Conservation (phyloP, 1,140 invertebrate genomes). For the Sogatella furcifera region DNA sequence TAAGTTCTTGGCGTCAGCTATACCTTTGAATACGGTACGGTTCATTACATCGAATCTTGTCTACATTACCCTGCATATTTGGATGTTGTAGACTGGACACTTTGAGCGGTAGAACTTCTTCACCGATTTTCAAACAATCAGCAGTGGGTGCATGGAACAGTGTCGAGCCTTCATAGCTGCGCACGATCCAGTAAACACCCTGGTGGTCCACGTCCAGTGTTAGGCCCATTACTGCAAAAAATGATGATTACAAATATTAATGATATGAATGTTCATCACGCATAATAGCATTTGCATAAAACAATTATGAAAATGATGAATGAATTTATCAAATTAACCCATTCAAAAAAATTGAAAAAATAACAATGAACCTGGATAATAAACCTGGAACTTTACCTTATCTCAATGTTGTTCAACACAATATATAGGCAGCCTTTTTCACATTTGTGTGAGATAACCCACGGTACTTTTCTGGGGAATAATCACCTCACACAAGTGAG, state of each 20-base stretch:
- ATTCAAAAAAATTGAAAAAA: no score
- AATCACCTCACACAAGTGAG: not conserved
- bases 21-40: no score
- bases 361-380: no score
- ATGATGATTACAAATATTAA: slow-evolving; percentile 12
- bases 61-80: slow-evolving; percentile 35
- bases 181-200: slow-evolving; percentile 67
- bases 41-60: no score
- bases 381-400: no score
- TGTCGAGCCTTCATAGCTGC: slow-evolving; percentile 60
- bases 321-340: no score
- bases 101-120: slow-evolving; percentile 33
- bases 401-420: no score
- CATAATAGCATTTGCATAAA: no score
- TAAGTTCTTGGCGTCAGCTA: no score
- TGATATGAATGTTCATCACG: not conserved
- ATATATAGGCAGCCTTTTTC: no score
- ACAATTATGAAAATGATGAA: no score
- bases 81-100: slow-evolving; percentile 38
- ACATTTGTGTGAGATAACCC: no score
- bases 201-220: slow-evolving; percentile 63
- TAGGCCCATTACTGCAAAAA: slow-evolving; percentile 59
- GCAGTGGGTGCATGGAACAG: slow-evolving; percentile 55
- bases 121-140: slow-evolving; percentile 32
- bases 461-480: not conserved